phyloP scores from a whole-genome alignment of 2,113 vertebrate genomes.

The Hystrix cristata region DNA sequence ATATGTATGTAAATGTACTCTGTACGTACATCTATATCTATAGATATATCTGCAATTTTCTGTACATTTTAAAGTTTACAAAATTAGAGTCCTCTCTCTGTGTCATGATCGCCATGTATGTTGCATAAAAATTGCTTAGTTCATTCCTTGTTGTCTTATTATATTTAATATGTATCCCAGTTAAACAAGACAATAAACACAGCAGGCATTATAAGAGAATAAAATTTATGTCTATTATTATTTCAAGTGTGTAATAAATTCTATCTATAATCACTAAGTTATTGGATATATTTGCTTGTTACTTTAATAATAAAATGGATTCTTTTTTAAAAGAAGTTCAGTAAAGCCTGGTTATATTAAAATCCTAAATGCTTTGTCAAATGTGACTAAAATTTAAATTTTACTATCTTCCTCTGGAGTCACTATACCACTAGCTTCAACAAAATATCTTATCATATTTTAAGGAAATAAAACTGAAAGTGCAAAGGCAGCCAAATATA shows the following conservation, averaged over 20 bases:
- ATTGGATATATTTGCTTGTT: not conserved
- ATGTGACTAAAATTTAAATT: not conserved
- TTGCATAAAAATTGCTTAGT: slow-evolving; percentile 89
- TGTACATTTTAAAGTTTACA: slow-evolving; percentile 87
- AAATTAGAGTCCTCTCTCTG: slow-evolving; percentile 85
- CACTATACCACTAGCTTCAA: not conserved
- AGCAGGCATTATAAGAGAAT: not conserved
- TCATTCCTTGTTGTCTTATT: slow-evolving; percentile 89
- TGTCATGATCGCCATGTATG: slow-evolving; percentile 84
- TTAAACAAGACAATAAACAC: not conserved
- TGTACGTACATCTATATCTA: too few species aligned
- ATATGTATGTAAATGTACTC: too few species aligned
- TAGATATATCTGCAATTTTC: slow-evolving; percentile 53
- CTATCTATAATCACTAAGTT: not conserved
- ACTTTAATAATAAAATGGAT: not conserved
- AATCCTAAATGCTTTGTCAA: slow-evolving; percentile 5
- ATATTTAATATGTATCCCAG: slow-evolving; percentile 64
- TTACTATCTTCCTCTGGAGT: not conserved
- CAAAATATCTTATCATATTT: not conserved
- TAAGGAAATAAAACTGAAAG: slow-evolving; percentile 3
- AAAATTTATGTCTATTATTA: not conserved
- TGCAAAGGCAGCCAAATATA: not conserved
- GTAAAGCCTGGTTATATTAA: not conserved
- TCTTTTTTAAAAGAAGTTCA: not conserved
- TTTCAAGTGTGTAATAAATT: not conserved